A percentile compares a stretch with the other conserved stretches of the same genome.
Conservation (phyloP, 2,888 invertebrate species). For the Scaeva pyrastri region DNA sequence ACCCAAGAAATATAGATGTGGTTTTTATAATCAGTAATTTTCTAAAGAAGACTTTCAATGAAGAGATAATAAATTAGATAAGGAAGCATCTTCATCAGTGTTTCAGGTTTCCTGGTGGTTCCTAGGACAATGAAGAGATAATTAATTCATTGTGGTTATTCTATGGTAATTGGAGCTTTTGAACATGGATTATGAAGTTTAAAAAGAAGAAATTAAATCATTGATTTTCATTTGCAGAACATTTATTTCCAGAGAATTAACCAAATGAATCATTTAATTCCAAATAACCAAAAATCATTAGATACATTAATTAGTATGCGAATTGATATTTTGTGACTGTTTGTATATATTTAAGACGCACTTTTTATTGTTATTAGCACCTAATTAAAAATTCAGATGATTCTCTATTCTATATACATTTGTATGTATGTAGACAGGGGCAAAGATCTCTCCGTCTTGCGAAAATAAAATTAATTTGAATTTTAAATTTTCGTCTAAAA, state of each 20-base stretch:
- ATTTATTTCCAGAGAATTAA: no score
- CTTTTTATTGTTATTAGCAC: background rate
- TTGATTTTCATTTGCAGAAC: no score
- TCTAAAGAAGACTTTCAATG: background rate
- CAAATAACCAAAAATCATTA: background rate
- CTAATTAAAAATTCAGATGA: background rate
- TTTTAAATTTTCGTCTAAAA: slow-evolving; percentile 1
- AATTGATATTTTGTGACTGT: background rate
- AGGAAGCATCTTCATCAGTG: background rate
- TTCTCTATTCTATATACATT: no score
- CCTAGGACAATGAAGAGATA: background rate
- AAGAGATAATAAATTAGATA: background rate
- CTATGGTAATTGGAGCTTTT: background rate
- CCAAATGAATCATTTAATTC: no score
- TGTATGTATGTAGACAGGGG: no score
- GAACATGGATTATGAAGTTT: background rate
- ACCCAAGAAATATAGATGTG: background rate
- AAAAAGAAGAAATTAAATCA: background rate
- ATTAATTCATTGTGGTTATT: background rate
- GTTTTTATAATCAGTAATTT: background rate
- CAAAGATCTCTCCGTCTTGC: background rate
- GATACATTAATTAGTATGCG: background rate
- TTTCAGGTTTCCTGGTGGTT: background rate
- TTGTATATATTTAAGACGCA: background rate
- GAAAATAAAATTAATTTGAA: background rate